These are phyloP conservation scores for Jaculus jaculus DNA, from an alignment of 2,113 vertebrate species.

Conservation along the genomic window DNA sequence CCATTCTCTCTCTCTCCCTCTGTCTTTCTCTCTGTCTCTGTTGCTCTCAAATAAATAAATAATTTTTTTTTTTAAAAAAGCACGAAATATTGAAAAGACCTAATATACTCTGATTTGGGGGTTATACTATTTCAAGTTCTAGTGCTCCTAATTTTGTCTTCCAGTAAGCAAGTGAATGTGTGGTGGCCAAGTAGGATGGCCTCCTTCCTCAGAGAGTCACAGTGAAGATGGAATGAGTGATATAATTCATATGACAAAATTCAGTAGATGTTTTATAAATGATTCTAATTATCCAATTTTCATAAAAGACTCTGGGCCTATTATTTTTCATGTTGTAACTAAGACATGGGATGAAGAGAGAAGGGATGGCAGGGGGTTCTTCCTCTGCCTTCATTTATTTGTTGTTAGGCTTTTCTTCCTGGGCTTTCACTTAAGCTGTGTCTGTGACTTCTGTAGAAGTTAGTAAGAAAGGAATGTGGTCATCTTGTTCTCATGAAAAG, in stretches of 20 bases:
- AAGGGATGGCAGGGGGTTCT: background rate
- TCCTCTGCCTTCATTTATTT: background rate
- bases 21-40: no score
- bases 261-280: background rate
- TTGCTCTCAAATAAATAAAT: no score
- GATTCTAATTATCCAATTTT: slow-evolving; percentile 18
- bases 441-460: background rate
- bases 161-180: background rate
- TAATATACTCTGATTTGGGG: background rate
- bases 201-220: background rate
- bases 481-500: background rate
- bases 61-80: no score
- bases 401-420: background rate
- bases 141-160: background rate
- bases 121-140: background rate
- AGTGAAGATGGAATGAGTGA: background rate
- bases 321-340: slow-evolving; percentile 27
- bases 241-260: background rate
- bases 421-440: background rate
- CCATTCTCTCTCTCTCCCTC: no score
- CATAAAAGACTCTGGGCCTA: background rate
- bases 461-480: slow-evolving; percentile 5
- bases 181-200: background rate
- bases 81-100: slow-evolving; percentile 24
- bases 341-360: no score